phyloP scores from a whole-genome alignment of 2,113 vertebrate genomes.

The Naja naja region DNA sequence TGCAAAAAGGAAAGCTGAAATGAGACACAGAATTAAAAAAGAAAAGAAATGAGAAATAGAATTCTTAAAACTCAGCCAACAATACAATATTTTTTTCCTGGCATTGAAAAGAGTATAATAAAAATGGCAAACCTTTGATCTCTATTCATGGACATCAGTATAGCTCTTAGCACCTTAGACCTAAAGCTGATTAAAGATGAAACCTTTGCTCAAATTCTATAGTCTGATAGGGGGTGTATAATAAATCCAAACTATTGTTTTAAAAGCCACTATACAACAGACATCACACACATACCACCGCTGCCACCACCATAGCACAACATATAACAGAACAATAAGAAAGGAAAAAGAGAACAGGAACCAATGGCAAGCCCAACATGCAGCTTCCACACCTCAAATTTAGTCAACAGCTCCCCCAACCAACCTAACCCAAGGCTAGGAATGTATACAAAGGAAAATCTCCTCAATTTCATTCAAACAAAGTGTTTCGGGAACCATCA shows the following conservation, averaged over 20 bases:
- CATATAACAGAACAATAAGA: not conserved
- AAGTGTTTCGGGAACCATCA: not conserved
- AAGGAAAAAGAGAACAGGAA: not conserved
- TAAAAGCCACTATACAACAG: too few species aligned
- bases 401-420: not conserved
- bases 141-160: not conserved
- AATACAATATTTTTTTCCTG: not conserved
- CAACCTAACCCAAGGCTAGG: not conserved
- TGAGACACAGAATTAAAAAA: not conserved
- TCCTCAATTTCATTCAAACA: not conserved
- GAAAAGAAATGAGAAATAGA: conserved; percentile 12
- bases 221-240: not conserved
- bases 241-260: not conserved
- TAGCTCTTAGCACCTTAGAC: not conserved
- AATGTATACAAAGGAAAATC: not conserved
- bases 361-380: not conserved
- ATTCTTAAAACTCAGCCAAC: not conserved
- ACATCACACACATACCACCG: not conserved
- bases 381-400: not conserved
- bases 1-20: not conserved
- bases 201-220: not conserved
- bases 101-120: not conserved
- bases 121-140: not conserved
- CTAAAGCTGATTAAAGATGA: not conserved
- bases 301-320: not conserved